Evolutionary conservation across 2,888 invertebrate species (phyloP), one percentile per base, ranked within the genome.

Genomic region (Protodeltote pygarga): DNA sequence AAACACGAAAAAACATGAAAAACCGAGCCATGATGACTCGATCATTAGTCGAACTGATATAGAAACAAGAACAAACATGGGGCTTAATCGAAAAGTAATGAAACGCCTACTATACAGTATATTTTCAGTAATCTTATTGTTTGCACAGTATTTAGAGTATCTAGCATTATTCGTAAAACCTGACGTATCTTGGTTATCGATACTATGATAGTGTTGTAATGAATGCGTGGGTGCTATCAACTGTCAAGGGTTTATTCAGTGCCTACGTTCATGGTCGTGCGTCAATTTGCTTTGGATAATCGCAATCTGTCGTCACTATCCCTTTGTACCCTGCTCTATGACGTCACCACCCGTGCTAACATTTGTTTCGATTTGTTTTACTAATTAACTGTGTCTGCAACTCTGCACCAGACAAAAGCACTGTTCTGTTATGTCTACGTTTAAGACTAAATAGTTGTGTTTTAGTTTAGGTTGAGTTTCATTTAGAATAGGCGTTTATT

Each of bases 271-370:
- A 65, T 41, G 68, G 71, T 69, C 76, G 84, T 89, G 89, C 89
- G 90, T 90, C 89, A 89, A 79, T 90, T 87, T 85, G 80, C 77
- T 83, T 77, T 73, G 65, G 73, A 79, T 82, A 77, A 80, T 79
- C 79, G 75, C 66, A 46, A 52, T 75, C 66, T 84, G 79, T 80
- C 89, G 88, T 89, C 88, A 88, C 71, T 64, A 68, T n/a, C 73
- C 75, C 74, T 75, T 69, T 62, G 63, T 42, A 49, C 50, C 53
- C 29, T 29, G 34, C 27, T 40, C 34, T 27, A 53, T 53, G 39
- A 59, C 59, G 45, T 60, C 65, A 57, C 51, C 19, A 42, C 51
- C 47, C 34, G 48, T 33, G 58, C 71, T 77, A 81, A 81, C 60
- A 74, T 72, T 74, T 72, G 69, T 73, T 70, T 69, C 72, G 67